phyloP scores from a whole-genome alignment of 2,888 invertebrate genomes.

The Erebia ligea region DNA sequence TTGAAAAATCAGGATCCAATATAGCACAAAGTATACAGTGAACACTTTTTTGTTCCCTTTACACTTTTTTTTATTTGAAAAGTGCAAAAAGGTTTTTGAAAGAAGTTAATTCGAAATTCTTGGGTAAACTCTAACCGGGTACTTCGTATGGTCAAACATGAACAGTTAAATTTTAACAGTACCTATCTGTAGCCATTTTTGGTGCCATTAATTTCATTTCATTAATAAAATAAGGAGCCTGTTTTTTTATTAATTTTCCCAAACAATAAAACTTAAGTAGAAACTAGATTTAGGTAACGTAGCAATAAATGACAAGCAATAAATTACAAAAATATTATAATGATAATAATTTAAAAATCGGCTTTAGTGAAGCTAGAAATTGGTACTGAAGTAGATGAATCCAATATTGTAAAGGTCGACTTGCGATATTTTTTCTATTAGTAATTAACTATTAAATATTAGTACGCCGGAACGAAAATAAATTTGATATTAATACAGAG shows the following conservation, averaged over 20 bases:
- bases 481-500: slow-evolving; percentile 55
- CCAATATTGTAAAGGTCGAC: slow-evolving; percentile 63
- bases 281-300: slow-evolving; percentile 68
- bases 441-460: slow-evolving; percentile 46
- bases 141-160: slow-evolving; percentile 33
- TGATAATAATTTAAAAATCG: slow-evolving; percentile 48
- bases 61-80: too few species aligned
- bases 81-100: background rate
- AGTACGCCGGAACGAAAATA: slow-evolving; percentile 61
- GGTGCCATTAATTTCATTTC: slow-evolving; percentile 16
- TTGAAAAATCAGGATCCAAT: background rate
- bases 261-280: slow-evolving; percentile 40
- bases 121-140: background rate
- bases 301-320: slow-evolving; percentile 81
- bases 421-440: slow-evolving; percentile 79
- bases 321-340: slow-evolving; percentile 58
- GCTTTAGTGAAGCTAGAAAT: slow-evolving; percentile 81
- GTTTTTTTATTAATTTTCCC: slow-evolving; percentile 37
- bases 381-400: slow-evolving; percentile 76
- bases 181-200: background rate
- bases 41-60: too few species aligned
- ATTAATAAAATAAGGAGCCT: slow-evolving; percentile 17
- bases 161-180: slow-evolving; percentile 17
- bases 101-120: background rate
- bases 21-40: background rate